These are phyloP conservation scores for Tetrao urogallus DNA, from an alignment of 2,113 vertebrate genomes.

Conservation along the genomic window DNA sequence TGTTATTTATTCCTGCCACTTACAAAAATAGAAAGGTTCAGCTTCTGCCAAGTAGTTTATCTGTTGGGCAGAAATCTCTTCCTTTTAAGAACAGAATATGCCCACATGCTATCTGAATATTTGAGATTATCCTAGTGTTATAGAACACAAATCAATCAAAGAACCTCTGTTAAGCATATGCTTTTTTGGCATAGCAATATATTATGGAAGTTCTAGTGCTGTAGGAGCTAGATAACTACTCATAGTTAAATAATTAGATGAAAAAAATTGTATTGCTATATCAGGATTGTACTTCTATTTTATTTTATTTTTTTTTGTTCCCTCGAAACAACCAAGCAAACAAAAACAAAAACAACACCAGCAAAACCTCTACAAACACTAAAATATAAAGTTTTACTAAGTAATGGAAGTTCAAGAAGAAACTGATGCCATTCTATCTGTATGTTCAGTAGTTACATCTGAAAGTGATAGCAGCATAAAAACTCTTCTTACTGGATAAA, in stretches of 20 bases:
- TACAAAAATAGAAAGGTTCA: neutral
- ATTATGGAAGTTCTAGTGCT: neutral
- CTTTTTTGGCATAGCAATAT: neutral
- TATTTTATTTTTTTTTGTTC: no score
- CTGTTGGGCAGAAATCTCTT: neutral
- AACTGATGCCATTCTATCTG: rapidly evolving
- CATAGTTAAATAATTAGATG: neutral
- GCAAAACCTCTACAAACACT: neutral
- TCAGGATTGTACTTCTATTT: neutral
- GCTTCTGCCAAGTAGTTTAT: neutral
- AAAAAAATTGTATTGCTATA: neutral
- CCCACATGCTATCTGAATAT: neutral
- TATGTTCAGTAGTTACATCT: neutral
- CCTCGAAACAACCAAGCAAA: no score
- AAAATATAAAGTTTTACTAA: neutral
- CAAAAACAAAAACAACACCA: no score
- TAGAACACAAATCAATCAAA: neutral
- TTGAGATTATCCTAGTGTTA: neutral
- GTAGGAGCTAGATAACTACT: neutral
- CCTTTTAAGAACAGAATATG: neutral
- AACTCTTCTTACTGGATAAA: neutral
- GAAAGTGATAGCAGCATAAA: neutral
- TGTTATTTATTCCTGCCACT: neutral
- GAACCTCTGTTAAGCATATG: neutral
- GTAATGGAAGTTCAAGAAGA: neutral